Base-by-base conservation (phyloP, 1,140 invertebrate genomes). In the Cydia fagiglandana region DNA sequence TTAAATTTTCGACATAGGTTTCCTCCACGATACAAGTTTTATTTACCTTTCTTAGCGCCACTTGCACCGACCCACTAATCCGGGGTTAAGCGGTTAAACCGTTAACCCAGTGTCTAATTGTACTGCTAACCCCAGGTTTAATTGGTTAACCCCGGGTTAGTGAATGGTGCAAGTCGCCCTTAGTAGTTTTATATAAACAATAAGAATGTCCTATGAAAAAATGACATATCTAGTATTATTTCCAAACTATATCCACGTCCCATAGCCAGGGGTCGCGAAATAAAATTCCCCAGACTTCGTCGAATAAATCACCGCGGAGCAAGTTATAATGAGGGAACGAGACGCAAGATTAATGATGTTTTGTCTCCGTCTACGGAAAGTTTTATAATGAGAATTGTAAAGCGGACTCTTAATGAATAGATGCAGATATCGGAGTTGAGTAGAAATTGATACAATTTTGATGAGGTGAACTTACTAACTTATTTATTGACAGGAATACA, bases 291-390 rank as follows among this genome's bases (percentile, higher is more conserved):
- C 24, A 6, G 17, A 53, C 41, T 56, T 73, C 73, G 24, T 47
- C 50, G 50, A 50, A 73, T 73, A 73, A 73, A 73, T 73, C 73
- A 73, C 73, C 6, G 20, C 41, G 45, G 15, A 45, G 15, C 66
- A 73, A 73, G 73, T 73, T 73, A 73, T 56, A 73, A 73, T 56
- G 73, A 73, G 53, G 45, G 73, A 73, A 47, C 17, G 73, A 50
- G 73, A 73, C 73, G 73, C 45, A 45, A 73, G 73, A 73, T 73
- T 73, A 73, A 73, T 73, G 73, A 73, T 73, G 50, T 73, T 73
- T 73, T 73, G 73, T 73, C 73, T 53, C 73, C 2, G 24, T 73
- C 73, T 24, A 17, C 10, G 45, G 10, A 38, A 70, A 70, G 66
- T 70, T 70, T 70, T 70, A 70, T 70, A 70, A 70, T 70, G 41